Evolutionary conservation across 2,888 invertebrate species (phyloP).

Genomic region (Pheosia gnoma): DNA sequence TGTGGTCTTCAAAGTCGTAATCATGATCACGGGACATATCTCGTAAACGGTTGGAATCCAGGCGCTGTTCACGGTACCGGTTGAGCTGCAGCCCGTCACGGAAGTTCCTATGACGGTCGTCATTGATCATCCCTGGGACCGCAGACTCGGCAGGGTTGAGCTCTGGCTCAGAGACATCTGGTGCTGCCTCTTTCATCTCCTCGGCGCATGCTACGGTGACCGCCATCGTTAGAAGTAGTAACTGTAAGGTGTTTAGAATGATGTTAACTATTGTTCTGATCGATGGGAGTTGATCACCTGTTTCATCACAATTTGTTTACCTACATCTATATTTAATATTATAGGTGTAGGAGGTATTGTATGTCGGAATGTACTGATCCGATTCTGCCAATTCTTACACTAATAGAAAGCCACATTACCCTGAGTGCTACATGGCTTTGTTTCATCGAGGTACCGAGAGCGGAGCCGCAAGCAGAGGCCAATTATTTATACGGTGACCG

Average conservation of each 20-base stretch:
- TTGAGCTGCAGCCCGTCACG: conserved; percentile 37
- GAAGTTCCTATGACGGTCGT: conserved; percentile 19
- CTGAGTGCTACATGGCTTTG: too few species aligned
- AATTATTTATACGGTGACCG: too few species aligned
- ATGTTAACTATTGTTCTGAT: too few species aligned
- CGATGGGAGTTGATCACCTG: too few species aligned
- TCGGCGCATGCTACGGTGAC: conserved; percentile 15
- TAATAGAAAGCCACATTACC: too few species aligned
- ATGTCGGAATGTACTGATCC: too few species aligned
- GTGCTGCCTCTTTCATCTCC: not conserved
- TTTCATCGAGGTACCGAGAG: too few species aligned
- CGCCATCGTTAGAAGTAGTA: conserved; percentile 33
- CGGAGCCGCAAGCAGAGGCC: too few species aligned
- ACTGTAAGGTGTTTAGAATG: not conserved
- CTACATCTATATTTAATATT: too few species aligned
- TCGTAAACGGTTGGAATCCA: conserved; percentile 6
- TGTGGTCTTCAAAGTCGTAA: conserved; percentile 14
- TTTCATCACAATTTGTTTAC: too few species aligned
- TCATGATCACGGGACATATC: conserved; percentile 2
- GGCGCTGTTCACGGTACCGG: conserved; percentile 26
- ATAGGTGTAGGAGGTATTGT: too few species aligned
- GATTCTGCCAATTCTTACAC: too few species aligned
- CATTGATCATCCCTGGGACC: conserved; percentile 16
- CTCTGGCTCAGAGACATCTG: conserved; percentile 6
- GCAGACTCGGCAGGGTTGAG: conserved; percentile 25